A percentile compares a stretch with the other conserved stretches of the same genome.
These are phyloP conservation scores for Alligator sinensis DNA, from an alignment of 2,113 vertebrate species.

Conservation along the genomic window DNA sequence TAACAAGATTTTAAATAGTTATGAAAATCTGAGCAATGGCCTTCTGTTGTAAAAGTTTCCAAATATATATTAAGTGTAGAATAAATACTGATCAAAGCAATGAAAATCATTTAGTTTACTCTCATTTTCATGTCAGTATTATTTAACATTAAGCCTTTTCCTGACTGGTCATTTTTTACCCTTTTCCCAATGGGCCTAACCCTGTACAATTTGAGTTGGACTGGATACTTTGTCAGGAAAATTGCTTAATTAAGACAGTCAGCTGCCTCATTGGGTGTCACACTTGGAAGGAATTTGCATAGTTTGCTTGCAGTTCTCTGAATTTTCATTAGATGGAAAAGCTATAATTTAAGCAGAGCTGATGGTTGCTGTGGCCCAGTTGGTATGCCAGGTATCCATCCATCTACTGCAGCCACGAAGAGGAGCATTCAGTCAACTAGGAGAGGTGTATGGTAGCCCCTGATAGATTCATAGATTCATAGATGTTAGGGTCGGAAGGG, in stretches of 20 bases:
- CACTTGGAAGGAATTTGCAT: not conserved
- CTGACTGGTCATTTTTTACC: not conserved
- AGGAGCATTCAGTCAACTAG: constrained; percentile 12
- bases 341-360: constrained; percentile 38
- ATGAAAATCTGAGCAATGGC: not conserved
- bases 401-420: constrained; percentile 56
- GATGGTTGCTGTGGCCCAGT: constrained; percentile 55
- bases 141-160: not conserved
- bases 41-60: not conserved
- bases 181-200: not conserved
- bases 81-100: not conserved
- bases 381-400: constrained; percentile 50
- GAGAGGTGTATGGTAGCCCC: constrained; percentile 16
- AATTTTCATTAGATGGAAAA: constrained; percentile 50
- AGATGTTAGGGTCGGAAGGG: too few species aligned
- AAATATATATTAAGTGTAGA: not conserved
- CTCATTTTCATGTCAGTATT: not conserved
- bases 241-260: not conserved
- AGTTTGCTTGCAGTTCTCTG: not conserved
- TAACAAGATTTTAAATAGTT: not conserved
- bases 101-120: not conserved
- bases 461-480: not conserved
- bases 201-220: not conserved
- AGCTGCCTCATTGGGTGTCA: not conserved
- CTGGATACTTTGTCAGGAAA: not conserved